Base-by-base conservation (phyloP, 2,797 vertebrate genomes). In the Etheostoma nigrum region DNA sequence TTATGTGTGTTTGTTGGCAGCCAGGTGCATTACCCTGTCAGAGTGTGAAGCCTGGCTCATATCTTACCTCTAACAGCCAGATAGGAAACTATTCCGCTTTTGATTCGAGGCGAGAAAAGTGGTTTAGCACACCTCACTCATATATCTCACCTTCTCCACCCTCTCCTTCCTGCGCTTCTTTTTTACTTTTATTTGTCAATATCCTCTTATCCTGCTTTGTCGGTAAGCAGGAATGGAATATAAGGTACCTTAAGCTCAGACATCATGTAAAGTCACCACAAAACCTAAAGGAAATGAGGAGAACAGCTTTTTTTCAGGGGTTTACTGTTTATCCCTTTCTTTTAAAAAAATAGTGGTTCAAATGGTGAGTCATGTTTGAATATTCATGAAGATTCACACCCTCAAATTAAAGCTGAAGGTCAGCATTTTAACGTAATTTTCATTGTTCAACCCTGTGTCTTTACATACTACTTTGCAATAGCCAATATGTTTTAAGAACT, bases 11-110 rank as follows among this genome's bases (percentile, higher is more conserved):
- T 10, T 82, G 76, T 74, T 81, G 71, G 79, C 69, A 84, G 79
- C 55, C 76, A 78, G 77, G 77, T 78, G 72, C 87, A 89, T 92
- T 90, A 88, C 71, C 77, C 89, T 91, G 90, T 92, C 90, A 92
- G 73, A 82, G 73, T 79, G 73, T 53, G n/a, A 78, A 76, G 78
- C 69, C 52, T 49, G 51, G 69, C 85, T 92, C 91, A 93, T 94
- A 94, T 93, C 92, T 94, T 90, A 88, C 84, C 77, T 88, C 82
- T 90, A 92, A 92, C 88, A 86, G 77, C 88, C 89, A 89, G 92
- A 90, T 89, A 86, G 91, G 87, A 93, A 91, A 93, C 89, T 86
- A 84, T 89, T 87, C 84, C 73, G 74, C 89, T 92, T 94, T 92
- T 92, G 88, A 93, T 93, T 91, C 88, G 76, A 90, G 76, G 85